Conservation (phyloP, 2,113 vertebrate genomes). For the Lepus americanus region DNA sequence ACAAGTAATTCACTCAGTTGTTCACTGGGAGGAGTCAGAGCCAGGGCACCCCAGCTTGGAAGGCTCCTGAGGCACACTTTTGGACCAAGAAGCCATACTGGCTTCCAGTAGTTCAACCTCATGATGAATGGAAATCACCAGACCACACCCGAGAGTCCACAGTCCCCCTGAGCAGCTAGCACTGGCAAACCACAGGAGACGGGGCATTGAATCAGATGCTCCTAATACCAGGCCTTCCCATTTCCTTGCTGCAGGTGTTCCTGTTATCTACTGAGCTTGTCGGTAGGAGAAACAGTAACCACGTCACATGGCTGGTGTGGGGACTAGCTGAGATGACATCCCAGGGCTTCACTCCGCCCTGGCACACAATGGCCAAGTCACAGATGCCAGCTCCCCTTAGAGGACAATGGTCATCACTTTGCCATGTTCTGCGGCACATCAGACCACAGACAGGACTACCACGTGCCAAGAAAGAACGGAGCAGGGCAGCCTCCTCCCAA, state of each 20-base stretch:
- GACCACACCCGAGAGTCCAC: background rate
- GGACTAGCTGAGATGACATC: fast-evolving
- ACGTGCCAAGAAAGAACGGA: background rate
- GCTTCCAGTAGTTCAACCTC: background rate
- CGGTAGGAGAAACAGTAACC: fast-evolving
- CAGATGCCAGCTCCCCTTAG: background rate
- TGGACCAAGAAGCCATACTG: background rate
- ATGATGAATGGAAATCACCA: background rate
- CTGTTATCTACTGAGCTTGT: too few relatives aligned
- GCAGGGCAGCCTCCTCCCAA: fast-evolving
- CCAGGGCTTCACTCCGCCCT: background rate
- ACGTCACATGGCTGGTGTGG: background rate
- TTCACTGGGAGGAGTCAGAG: background rate
- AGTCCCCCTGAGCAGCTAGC: background rate
- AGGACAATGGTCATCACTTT: background rate
- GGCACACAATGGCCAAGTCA: fast-evolving
- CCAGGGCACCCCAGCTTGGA: background rate
- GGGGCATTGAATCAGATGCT: background rate
- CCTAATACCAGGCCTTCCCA: background rate
- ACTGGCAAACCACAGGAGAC: background rate
- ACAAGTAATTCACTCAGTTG: background rate
- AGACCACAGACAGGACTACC: background rate
- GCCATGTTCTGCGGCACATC: background rate
- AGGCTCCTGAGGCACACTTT: too few relatives aligned
- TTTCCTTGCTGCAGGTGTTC: background rate